phyloP scores from a whole-genome alignment of 2,113 vertebrate species.

The Poeciliopsis turrubarensis region DNA sequence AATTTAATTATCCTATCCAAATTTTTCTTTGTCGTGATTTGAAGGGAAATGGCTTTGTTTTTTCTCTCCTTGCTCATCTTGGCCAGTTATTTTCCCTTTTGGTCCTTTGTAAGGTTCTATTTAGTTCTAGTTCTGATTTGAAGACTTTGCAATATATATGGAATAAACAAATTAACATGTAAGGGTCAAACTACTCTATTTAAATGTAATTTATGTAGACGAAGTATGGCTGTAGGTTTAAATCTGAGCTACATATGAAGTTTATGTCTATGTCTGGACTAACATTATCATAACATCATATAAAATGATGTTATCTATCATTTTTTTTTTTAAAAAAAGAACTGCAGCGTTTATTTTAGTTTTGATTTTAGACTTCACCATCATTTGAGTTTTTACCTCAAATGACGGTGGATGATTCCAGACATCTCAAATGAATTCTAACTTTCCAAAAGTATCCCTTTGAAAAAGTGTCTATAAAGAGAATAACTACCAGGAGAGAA shows the following conservation, averaged over 20 bases:
- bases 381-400: neutral
- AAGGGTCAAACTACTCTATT: neutral
- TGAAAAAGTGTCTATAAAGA: constrained; percentile 9
- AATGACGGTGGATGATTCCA: neutral
- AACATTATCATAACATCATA: neutral
- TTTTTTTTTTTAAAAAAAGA: too few species aligned
- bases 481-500: constrained; percentile 4
- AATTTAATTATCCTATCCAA: neutral
- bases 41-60: neutral
- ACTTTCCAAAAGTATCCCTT: constrained; percentile 7
- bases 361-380: neutral
- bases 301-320: too few species aligned
- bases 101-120: neutral
- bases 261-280: too few species aligned
- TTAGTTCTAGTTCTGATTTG: neutral
- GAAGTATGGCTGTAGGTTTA: neutral
- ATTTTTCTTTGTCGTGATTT: neutral
- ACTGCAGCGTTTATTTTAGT: neutral
- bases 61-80: neutral
- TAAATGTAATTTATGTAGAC: neutral
- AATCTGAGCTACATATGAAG: neutral
- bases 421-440: neutral
- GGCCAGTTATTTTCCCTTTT: neutral
- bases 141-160: neutral
- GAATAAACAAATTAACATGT: neutral